Evolutionary conservation across 1,140 invertebrate species (phyloP).

Genomic region (Drosophila orena): DNA sequence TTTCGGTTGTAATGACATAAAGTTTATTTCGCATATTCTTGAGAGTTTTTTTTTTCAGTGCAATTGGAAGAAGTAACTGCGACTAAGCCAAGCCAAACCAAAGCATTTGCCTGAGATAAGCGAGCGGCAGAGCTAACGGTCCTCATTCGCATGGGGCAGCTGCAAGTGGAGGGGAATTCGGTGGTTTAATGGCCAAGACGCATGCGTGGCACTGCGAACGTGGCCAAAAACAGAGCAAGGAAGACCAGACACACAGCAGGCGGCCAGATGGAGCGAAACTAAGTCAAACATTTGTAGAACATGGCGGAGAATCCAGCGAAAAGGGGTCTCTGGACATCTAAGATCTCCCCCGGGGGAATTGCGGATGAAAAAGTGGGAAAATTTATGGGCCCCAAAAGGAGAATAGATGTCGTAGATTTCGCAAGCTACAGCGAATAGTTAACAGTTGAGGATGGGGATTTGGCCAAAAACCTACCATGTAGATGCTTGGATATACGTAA

Average conservation of each 20-base stretch:
- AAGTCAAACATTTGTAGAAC: conserved; percentile 81
- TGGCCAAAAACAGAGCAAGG: conserved; percentile 19
- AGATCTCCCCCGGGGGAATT: conserved; percentile 51
- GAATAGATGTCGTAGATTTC: conserved; percentile 65
- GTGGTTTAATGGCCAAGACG: conserved; percentile 46
- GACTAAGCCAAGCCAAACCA: conserved; percentile 23
- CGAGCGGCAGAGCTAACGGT: conserved; percentile 60
- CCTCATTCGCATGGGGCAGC: neutral
- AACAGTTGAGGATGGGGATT: conserved; percentile 23
- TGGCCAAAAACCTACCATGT: conserved; percentile 5
- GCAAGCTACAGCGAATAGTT: conserved; percentile 44
- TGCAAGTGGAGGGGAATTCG: neutral
- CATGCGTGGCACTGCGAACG: conserved; percentile 62
- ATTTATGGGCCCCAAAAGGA: conserved; percentile 75
- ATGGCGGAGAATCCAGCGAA: conserved; percentile 15
- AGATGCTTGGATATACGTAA: conserved; percentile 17
- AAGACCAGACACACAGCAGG: conserved; percentile 66
- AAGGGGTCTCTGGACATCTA: neutral
- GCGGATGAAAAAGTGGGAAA: conserved; percentile 65
- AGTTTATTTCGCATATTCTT: neutral
- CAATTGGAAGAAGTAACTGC: neutral
- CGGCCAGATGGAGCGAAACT: conserved; percentile 63
- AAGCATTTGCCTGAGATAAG: conserved; percentile 61
- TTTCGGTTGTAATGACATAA: neutral
- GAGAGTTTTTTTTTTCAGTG: conserved; percentile 4